Evolutionary conservation across 2,888 invertebrate genomes (phyloP).

Genomic region (Trichopoda pennipes): DNA sequence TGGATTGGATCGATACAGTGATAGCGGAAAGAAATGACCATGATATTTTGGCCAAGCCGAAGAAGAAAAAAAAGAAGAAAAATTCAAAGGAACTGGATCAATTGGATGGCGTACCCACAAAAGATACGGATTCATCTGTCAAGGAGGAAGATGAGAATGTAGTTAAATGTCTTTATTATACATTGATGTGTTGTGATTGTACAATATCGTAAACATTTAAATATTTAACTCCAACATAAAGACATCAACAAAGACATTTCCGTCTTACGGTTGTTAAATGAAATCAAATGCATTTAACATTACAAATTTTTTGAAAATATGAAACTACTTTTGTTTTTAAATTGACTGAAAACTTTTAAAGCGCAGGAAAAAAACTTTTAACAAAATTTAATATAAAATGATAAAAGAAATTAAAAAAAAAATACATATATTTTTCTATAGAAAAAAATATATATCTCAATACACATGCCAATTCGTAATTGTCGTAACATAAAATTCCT

Average conservation of each 20-base stretch:
- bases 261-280: neutral
- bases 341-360: conserved; percentile 55
- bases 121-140: conserved; percentile 60
- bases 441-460: conserved; percentile 30
- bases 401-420: conserved; percentile 7
- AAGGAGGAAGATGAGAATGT: conserved; percentile 77
- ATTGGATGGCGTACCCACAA: conserved; percentile 73
- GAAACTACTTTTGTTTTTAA: conserved; percentile 40
- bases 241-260: neutral
- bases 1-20: conserved; percentile 74
- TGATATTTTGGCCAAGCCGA: conserved; percentile 72
- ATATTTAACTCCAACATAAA: neutral
- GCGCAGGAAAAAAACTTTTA: conserved; percentile 40
- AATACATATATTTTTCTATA: neutral
- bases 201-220: conserved; percentile 76
- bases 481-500: conserved; percentile 57
- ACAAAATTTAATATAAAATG: conserved; percentile 53
- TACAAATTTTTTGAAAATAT: conserved; percentile 13
- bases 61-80: conserved; percentile 76
- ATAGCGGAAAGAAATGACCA: conserved; percentile 71
- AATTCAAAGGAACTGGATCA: conserved; percentile 72
- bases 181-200: conserved; percentile 81
- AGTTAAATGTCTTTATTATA: conserved; percentile 80
- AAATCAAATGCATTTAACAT: conserved; percentile 53
- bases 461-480: conserved; percentile 58